Percentiles rank a stretch among this genome's conserved stretches.
These are phyloP conservation scores for Smutsia gigantea DNA, from an alignment of 2,797 vertebrate species.

Conservation along the genomic window DNA sequence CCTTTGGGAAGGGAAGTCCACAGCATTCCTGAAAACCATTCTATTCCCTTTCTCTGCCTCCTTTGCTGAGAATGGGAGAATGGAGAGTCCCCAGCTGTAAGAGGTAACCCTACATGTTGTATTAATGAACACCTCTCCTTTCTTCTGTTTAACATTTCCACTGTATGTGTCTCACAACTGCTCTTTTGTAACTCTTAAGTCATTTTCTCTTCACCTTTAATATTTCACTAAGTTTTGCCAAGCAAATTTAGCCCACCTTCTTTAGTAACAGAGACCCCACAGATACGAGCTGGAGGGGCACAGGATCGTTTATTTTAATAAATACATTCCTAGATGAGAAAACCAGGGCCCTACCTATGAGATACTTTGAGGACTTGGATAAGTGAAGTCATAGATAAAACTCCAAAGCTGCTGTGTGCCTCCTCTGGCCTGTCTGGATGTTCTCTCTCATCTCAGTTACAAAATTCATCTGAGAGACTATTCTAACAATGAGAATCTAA, in stretches of 20 bases:
- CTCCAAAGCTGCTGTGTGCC: background rate
- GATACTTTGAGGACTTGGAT: constrained; percentile 30
- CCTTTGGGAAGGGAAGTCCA: background rate
- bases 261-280: background rate
- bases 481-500: constrained; percentile 27
- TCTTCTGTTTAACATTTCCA: background rate
- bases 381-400: constrained; percentile 44
- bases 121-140: background rate
- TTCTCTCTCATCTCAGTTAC: constrained; percentile 3
- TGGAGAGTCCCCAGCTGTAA: background rate
- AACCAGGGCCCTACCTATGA: background rate
- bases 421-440: background rate
- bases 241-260: background rate
- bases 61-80: background rate
- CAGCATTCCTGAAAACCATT: background rate
- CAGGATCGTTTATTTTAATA: constrained; percentile 19
- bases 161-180: background rate
- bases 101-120: background rate
- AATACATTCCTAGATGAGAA: background rate
- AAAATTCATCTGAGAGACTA: background rate
- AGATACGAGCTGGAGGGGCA: background rate
- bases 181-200: background rate
- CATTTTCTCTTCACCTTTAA: constrained; percentile 3
- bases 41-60: background rate
- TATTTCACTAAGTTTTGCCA: background rate